These are phyloP conservation scores for Sorex maritimensis DNA, from an alignment of 2,797 vertebrate species.

Conservation along the genomic window DNA sequence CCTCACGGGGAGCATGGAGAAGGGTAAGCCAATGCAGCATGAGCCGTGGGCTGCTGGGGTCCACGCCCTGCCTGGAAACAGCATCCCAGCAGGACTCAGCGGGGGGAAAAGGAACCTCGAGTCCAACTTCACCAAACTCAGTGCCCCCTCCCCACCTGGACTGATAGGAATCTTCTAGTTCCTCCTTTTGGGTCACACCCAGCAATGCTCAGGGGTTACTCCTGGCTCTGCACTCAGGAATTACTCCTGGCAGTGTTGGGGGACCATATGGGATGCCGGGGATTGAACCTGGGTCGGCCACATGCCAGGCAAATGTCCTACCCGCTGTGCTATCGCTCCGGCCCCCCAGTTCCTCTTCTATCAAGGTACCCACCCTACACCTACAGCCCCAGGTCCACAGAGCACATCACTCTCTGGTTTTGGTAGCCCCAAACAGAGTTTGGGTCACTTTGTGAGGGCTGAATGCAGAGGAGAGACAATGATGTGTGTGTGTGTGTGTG, in stretches of 20 bases:
- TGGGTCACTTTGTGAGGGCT: background rate
- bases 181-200: too few relatives aligned
- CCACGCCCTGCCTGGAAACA: background rate
- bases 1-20: rapidly evolving
- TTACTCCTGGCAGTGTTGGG: too few relatives aligned
- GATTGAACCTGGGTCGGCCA: too few relatives aligned
- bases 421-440: background rate
- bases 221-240: too few relatives aligned
- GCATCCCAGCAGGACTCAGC: background rate
- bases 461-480: background rate
- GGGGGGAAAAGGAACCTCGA: background rate
- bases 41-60: background rate
- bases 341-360: too few relatives aligned
- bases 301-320: too few relatives aligned
- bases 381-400: rapidly evolving
- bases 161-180: background rate
- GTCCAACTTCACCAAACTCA: background rate
- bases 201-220: too few relatives aligned
- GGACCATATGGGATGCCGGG: too few relatives aligned
- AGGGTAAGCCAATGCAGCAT: background rate
- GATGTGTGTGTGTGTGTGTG: too few relatives aligned
- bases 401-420: background rate
- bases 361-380: background rate
- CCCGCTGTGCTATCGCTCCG: too few relatives aligned
- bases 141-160: too few relatives aligned